Evolutionary conservation across 2,888 invertebrate species (phyloP).

Genomic region (Orchesellides sinensis): DNA sequence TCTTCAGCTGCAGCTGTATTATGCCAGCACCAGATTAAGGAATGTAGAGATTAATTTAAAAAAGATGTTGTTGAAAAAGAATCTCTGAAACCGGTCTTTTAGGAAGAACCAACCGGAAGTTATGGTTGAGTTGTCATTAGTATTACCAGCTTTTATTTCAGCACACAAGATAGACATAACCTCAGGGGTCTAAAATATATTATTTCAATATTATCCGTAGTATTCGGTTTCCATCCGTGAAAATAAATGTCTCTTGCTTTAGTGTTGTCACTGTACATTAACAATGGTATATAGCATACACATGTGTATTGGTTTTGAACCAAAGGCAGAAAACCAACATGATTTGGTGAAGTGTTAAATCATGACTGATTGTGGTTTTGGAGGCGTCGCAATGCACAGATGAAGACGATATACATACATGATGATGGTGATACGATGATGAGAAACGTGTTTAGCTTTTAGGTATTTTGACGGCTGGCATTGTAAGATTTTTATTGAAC

Average conservation of each 20-base stretch:
- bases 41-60: not conserved
- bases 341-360: constrained; percentile 30
- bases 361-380: constrained; percentile 56
- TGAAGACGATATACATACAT: constrained; percentile 20
- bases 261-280: too few relatives aligned
- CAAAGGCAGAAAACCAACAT: constrained; percentile 2
- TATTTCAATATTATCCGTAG: too few relatives aligned
- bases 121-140: constrained; percentile 66
- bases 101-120: constrained; percentile 68
- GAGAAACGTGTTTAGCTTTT: constrained; percentile 43
- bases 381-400: constrained; percentile 31
- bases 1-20: too few relatives aligned
- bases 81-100: constrained; percentile 67
- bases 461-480: constrained; percentile 1
- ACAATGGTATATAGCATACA: not conserved
- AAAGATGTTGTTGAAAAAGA: constrained; percentile 38
- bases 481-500: not conserved
- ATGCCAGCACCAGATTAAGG: too few relatives aligned
- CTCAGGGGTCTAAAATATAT: too few relatives aligned
- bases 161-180: constrained; percentile 7
- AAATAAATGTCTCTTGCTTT: too few relatives aligned
- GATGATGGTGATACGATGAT: constrained; percentile 19
- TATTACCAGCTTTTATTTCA: constrained; percentile 57
- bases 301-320: not conserved
- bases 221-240: too few relatives aligned